Percentiles rank a stretch among this genome's conserved stretches.
These are phyloP conservation scores for Drosophila cognata DNA, from an alignment of 2,888 invertebrate genomes.

Conservation along the genomic window DNA sequence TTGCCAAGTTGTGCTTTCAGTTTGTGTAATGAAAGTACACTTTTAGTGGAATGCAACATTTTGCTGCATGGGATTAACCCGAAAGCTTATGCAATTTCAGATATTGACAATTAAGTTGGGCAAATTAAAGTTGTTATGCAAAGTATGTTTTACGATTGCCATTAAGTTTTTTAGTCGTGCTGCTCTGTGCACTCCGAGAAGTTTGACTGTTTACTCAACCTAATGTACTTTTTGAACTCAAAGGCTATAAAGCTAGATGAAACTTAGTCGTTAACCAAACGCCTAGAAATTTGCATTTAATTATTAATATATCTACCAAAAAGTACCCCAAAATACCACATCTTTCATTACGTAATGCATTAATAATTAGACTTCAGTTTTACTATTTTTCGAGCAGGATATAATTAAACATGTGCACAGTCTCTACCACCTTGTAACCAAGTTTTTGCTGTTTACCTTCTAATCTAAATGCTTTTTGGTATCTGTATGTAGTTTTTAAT, in stretches of 20 bases:
- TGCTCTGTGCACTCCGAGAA: not conserved
- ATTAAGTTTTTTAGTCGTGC: slow-evolving; percentile 9
- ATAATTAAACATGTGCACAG: not conserved
- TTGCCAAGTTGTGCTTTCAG: not conserved
- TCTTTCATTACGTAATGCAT: not conserved
- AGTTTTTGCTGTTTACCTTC: not conserved
- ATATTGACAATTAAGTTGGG: not conserved
- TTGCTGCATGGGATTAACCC: slow-evolving; percentile 15
- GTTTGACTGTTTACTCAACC: not conserved
- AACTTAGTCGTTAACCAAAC: not conserved
- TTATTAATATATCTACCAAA: not conserved
- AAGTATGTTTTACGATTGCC: not conserved
- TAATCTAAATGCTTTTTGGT: not conserved
- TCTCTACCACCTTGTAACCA: not conserved
- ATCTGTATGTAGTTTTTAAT: not conserved
- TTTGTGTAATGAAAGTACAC: slow-evolving; percentile 20
- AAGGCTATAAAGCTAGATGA: not conserved
- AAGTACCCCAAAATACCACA: not conserved
- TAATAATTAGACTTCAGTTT: not conserved
- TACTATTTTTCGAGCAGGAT: not conserved
- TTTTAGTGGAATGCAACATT: slow-evolving; percentile 8
- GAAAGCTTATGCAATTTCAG: slow-evolving; percentile 2
- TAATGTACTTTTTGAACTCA: not conserved
- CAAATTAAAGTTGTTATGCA: not conserved
- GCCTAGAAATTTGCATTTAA: not conserved